Evolutionary conservation across 37 sponge, comb jelly and placozoan species (phyloP).

Genomic region (Spongilla lacustris): DNA sequence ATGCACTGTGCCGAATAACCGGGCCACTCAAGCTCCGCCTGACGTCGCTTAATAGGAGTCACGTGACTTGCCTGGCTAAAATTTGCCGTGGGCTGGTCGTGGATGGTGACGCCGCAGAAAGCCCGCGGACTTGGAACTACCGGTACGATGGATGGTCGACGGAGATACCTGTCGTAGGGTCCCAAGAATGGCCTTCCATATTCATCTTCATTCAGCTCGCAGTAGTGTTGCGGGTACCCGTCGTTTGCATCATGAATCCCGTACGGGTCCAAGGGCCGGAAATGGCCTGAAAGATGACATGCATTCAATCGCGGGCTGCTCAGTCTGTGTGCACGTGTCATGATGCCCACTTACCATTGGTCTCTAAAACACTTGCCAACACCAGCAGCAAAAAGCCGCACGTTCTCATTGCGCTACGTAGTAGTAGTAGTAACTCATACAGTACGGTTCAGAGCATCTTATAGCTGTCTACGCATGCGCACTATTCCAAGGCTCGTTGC

Average conservation of each 20-base stretch:
- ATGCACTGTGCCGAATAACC: neutral
- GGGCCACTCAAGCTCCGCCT: neutral
- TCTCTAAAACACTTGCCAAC: neutral
- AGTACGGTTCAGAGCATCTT: too few species aligned
- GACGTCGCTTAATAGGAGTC: neutral
- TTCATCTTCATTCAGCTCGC: conserved; percentile 34
- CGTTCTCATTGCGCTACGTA: neutral
- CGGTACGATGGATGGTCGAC: neutral
- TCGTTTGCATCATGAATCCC: conserved; percentile 9
- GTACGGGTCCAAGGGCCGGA: conserved; percentile 2
- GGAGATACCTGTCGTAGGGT: conserved; percentile 18
- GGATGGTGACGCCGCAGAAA: neutral
- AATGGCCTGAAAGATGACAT: neutral
- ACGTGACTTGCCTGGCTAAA: neutral
- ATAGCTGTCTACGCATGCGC: too few species aligned
- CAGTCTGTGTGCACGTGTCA: neutral
- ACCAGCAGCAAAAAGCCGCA: neutral
- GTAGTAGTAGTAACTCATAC: too few species aligned
- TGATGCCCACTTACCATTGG: neutral
- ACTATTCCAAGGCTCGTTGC: too few species aligned
- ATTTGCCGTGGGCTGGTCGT: neutral
- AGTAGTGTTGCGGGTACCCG: conserved; percentile 12
- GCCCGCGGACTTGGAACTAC: neutral
- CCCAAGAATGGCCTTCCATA: conserved; percentile 28
- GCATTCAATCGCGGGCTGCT: neutral